phyloP scores from a whole-genome alignment of 2,888 invertebrate genomes.

The Netelia fuscicornis region DNA sequence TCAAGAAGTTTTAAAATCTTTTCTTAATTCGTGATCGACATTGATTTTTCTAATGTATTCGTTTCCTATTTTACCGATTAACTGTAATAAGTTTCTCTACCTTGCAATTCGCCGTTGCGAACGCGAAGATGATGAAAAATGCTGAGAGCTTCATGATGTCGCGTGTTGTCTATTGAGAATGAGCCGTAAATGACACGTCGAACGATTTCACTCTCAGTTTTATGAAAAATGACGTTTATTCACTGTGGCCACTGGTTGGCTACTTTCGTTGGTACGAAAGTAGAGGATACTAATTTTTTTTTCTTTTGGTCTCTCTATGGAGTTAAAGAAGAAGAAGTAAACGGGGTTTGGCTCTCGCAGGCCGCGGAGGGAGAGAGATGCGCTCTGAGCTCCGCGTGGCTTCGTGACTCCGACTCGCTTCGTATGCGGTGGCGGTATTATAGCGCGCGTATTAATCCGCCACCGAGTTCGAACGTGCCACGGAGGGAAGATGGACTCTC shows the following conservation, averaged over 20 bases:
- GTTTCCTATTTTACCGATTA: too few species aligned
- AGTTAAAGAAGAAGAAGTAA: background rate
- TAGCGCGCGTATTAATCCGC: slow-evolving; percentile 57
- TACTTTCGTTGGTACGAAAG: slow-evolving; percentile 3
- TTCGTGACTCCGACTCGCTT: slow-evolving; percentile 26
- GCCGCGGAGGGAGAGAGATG: background rate
- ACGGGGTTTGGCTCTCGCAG: background rate
- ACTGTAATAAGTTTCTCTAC: slow-evolving; percentile 11
- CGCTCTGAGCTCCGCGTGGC: slow-evolving; percentile 32
- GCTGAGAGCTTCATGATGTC: slow-evolving; percentile 49
- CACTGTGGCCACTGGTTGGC: slow-evolving; percentile 2
- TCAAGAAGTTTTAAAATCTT: background rate
- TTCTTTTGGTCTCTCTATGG: background rate
- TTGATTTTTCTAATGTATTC: too few species aligned
- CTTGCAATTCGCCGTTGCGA: slow-evolving; percentile 47
- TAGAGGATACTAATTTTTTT: slow-evolving; percentile 2
- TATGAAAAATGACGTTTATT: slow-evolving; percentile 35
- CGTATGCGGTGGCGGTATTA: background rate
- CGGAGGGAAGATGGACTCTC: background rate
- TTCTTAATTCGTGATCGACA: background rate
- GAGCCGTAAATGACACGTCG: slow-evolving; percentile 40
- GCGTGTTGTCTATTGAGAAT: slow-evolving; percentile 20
- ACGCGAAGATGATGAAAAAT: slow-evolving; percentile 41
- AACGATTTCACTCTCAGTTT: slow-evolving; percentile 46
- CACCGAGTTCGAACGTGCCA: slow-evolving; percentile 6